Conservation (phyloP, 1,140 invertebrate genomes). For the Cotesia typhae region DNA sequence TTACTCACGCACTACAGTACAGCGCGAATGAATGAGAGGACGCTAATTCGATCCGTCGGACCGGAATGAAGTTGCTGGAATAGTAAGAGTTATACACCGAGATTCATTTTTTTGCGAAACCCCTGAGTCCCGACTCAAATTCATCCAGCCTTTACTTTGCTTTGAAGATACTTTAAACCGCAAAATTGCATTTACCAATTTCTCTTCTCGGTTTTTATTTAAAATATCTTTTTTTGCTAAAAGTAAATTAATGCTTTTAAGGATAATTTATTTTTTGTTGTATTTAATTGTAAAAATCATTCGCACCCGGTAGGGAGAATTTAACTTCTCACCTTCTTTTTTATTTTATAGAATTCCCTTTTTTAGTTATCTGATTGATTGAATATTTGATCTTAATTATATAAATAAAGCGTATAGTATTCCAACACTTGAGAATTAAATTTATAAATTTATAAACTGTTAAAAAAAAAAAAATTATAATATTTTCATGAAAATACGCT, state of each 20-base stretch:
- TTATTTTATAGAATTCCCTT: background rate
- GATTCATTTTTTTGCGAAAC: constrained; percentile 3
- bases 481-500: no score
- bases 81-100: background rate
- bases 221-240: background rate
- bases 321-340: background rate
- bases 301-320: background rate
- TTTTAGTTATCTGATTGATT: constrained; percentile 6
- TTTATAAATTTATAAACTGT: background rate
- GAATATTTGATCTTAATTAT: constrained; percentile 9
- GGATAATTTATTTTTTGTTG: background rate
- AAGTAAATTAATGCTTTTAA: background rate
- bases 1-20: constrained; percentile 43
- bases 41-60: constrained; percentile 40
- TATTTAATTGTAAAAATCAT: background rate
- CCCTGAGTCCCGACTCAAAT: background rate
- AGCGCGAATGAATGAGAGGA: constrained; percentile 35
- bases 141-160: constrained; percentile 10
- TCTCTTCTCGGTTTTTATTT: constrained; percentile 6
- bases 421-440: background rate
- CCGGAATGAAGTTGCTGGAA: constrained; percentile 39
- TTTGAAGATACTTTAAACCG: constrained; percentile 24
- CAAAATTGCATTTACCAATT: constrained; percentile 21
- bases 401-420: background rate
- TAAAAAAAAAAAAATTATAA: background rate